phyloP scores from a whole-genome alignment of 2,888 invertebrate genomes.

The Tinea semifulvella region DNA sequence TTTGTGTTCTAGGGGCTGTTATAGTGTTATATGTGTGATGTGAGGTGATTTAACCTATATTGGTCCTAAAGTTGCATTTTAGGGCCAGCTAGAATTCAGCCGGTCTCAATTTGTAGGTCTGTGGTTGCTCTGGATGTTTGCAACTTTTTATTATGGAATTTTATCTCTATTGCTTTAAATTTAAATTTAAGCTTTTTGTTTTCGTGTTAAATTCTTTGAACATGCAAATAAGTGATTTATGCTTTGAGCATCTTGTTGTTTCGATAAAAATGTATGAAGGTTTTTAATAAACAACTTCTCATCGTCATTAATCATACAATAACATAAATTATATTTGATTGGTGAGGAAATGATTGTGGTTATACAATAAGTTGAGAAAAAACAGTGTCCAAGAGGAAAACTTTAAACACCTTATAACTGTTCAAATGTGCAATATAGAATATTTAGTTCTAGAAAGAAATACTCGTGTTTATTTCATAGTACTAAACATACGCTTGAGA shows the following conservation, averaged over 20 bases:
- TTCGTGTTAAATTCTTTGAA: no score
- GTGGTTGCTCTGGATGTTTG: no score
- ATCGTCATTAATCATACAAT: not conserved
- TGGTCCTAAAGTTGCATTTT: no score
- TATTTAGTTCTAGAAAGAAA: no score
- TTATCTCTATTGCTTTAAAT: not conserved
- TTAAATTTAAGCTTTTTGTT: no score
- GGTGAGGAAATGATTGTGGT: not conserved
- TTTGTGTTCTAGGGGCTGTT: no score
- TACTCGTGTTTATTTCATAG: no score
- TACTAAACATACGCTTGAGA: no score
- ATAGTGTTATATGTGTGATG: conserved; percentile 5
- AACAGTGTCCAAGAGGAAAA: conserved; percentile 8
- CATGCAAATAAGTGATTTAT: not conserved
- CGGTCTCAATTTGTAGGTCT: no score
- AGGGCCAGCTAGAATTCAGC: no score
- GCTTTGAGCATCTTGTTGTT: not conserved
- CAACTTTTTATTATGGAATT: not conserved
- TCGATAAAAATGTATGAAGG: not conserved
- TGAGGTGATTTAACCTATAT: no score
- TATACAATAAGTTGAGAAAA: conserved; percentile 3
- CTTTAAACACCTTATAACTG: conserved; percentile 3
- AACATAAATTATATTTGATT: not conserved
- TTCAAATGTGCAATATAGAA: not conserved
- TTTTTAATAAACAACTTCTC: not conserved